Conservation (phyloP, 64 coral and sea anemone genomes). For the Exaiptasia diaphana region DNA sequence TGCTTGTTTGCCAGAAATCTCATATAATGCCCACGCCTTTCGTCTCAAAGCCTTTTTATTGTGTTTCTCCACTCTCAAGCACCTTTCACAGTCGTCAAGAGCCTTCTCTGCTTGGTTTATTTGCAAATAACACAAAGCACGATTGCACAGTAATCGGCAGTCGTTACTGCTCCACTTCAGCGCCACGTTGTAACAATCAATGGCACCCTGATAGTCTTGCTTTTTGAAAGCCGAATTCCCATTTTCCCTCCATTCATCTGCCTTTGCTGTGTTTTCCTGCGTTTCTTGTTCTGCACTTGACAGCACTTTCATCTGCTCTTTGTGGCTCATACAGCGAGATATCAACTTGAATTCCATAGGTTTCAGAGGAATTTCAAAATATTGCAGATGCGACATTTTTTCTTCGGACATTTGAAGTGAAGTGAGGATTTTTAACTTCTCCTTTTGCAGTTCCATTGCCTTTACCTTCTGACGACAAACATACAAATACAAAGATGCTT, state of each 20-base stretch:
- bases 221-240: constrained; percentile 59
- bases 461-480: constrained; percentile 69
- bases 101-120: constrained; percentile 24
- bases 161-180: constrained; percentile 22
- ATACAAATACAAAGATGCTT: constrained; percentile 56
- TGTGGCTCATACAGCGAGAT: constrained; percentile 50
- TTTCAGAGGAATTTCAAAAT: constrained; percentile 63
- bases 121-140: constrained; percentile 71
- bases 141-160: constrained; percentile 53
- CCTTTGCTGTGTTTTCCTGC: not conserved
- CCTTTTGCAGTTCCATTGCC: constrained; percentile 41
- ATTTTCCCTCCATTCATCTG: constrained; percentile 28
- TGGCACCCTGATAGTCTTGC: constrained; percentile 24
- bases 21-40: constrained; percentile 67
- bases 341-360: constrained; percentile 62
- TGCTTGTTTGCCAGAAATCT: not conserved
- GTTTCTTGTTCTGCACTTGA: not conserved
- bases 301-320: too few species aligned
- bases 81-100: constrained; percentile 70
- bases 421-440: constrained; percentile 49
- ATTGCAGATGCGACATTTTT: not conserved
- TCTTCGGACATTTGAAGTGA: constrained; percentile 23
- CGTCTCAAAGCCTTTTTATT: constrained; percentile 60
- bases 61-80: constrained; percentile 31
- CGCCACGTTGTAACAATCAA: constrained; percentile 32